A percentile compares a stretch with the other conserved stretches of the same genome.
Conservation (phyloP, 2,888 invertebrate species). For the Lacanobia wlatinum region DNA sequence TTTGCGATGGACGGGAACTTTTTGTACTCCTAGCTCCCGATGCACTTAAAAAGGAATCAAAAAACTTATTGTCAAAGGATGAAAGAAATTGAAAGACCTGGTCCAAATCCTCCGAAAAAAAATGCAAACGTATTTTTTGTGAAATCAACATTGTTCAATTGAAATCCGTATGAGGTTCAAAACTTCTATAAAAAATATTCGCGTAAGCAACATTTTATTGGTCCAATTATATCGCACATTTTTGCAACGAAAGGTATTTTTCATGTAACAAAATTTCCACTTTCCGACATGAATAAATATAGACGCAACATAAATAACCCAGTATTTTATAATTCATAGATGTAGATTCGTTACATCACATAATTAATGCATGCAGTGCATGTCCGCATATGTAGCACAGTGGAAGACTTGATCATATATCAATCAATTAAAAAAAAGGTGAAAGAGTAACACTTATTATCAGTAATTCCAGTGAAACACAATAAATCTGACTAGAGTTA, state of each 20-base stretch:
- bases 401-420: constrained; percentile 48
- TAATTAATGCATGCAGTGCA: constrained; percentile 56
- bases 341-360: constrained; percentile 57
- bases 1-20: constrained; percentile 2
- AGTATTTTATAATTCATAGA: constrained; percentile 59
- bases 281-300: constrained; percentile 37
- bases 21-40: not conserved
- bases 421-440: constrained; percentile 47
- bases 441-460: constrained; percentile 30
- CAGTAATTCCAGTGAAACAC: constrained; percentile 28
- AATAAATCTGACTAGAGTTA: constrained; percentile 54
- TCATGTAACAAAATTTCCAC: constrained; percentile 45
- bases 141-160: not conserved
- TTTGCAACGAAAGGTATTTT: constrained; percentile 36
- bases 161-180: not conserved
- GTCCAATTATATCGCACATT: constrained; percentile 36
- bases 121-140: not conserved
- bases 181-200: constrained; percentile 2
- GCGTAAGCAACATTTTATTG: constrained; percentile 20
- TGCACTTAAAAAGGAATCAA: not conserved
- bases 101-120: too few relatives aligned
- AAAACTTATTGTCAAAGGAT: not conserved
- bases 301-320: constrained; percentile 52
- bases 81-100: too few relatives aligned
- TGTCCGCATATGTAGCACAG: constrained; percentile 39